Percentiles rank a stretch among this genome's conserved stretches.
phyloP scores from a whole-genome alignment of 2,888 invertebrate genomes.

The Chloroclystis v-ata region DNA sequence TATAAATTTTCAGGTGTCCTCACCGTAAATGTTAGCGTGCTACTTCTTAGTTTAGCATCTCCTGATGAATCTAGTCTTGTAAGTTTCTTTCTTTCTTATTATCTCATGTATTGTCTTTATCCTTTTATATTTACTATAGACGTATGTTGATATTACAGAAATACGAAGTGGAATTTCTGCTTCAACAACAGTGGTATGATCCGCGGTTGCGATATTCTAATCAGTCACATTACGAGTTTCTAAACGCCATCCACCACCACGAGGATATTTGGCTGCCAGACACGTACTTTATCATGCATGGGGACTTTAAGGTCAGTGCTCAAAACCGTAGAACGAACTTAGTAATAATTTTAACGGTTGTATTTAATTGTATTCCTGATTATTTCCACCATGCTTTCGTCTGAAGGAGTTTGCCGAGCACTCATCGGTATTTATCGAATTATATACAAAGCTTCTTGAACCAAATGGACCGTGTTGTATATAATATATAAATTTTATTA shows the following conservation, averaged over 20 bases:
- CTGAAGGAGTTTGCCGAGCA: conserved; percentile 64
- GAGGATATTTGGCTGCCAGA: conserved; percentile 95
- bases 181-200: conserved; percentile 96
- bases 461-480: conserved; percentile 51
- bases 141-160: conserved; percentile 79
- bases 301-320: conserved; percentile 87
- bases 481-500: conserved; percentile 43
- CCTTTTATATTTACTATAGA: neutral
- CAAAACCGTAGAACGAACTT: conserved; percentile 12
- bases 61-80: conserved; percentile 98
- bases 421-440: conserved; percentile 61
- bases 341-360: conserved; percentile 27
- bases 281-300: conserved; percentile 97
- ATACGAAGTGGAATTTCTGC: conserved; percentile 96
- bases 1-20: conserved; percentile 85
- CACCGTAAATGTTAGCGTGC: conserved; percentile 95
- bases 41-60: conserved; percentile 94
- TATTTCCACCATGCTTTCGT: conserved; percentile 61
- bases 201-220: conserved; percentile 92
- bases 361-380: conserved; percentile 52
- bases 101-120: conserved; percentile 6
- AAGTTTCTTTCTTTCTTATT: conserved; percentile 66
- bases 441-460: conserved; percentile 57
- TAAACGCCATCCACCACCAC: conserved; percentile 96
- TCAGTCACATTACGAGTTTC: conserved; percentile 90